Evolutionary conservation across 1,140 invertebrate genomes (phyloP).

Genomic region (Heliothis subflexa): DNA sequence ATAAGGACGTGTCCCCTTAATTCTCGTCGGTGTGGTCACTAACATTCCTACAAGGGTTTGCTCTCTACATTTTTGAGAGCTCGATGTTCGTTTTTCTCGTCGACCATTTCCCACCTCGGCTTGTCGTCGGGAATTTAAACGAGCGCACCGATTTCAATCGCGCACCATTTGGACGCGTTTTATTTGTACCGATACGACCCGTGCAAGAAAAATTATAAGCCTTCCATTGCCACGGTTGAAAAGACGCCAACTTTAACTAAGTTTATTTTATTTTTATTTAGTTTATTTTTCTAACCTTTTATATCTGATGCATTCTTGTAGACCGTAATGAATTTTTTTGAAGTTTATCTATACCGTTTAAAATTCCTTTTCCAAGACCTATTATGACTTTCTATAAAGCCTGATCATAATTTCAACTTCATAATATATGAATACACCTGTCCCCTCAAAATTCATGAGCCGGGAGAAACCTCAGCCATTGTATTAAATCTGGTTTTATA

Average conservation of each 20-base stretch:
- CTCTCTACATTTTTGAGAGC: conserved; percentile 75
- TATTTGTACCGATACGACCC: conserved; percentile 49
- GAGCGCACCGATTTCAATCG: conserved; percentile 63
- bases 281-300: conserved; percentile 1
- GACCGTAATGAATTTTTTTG: neutral
- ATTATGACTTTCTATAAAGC: neutral
- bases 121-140: conserved; percentile 73
- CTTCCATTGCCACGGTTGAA: conserved; percentile 56
- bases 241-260: conserved; percentile 43
- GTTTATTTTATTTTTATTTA: conserved; percentile 13
- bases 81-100: conserved; percentile 65
- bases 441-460: conserved; percentile 33
- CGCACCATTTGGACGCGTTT: conserved; percentile 49
- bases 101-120: conserved; percentile 71
- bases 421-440: conserved; percentile 32
- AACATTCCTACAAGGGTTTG: conserved; percentile 74
- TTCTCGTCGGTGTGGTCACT: conserved; percentile 62
- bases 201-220: conserved; percentile 55
- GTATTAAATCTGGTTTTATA: conserved; percentile 53
- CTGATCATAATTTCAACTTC: neutral
- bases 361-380: too few relatives aligned
- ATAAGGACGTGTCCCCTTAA: conserved; percentile 69
- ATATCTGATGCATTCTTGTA: conserved; percentile 8
- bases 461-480: conserved; percentile 27
- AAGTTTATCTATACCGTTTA: too few relatives aligned